Evolutionary conservation across 2,888 invertebrate species (phyloP), one percentile per base, ranked within the genome.

Genomic region (Trileptium ribeirensis): DNA sequence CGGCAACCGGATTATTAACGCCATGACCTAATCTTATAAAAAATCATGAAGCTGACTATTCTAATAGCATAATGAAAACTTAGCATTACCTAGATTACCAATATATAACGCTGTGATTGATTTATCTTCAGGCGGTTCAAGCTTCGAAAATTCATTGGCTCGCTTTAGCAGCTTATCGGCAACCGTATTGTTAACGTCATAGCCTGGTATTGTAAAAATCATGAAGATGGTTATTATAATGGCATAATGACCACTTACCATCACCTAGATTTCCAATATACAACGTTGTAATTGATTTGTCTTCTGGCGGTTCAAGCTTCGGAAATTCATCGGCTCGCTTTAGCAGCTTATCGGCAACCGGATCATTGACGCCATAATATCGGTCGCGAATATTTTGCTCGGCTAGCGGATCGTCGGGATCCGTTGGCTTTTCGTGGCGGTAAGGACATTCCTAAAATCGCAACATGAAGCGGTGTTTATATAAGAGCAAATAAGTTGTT

Each of bases 251-350:
- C n/a, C n/a, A n/a, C 70, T 19, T 83, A 74, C 88, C 87, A 81
- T 95, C 95, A 0, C 96, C 95, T 33, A 97, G 90, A 88, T 97
- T 97, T 29, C 98, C 98, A n/a, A 99, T 93, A 88, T 98, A 99
- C 2, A 99, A 90, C 0, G 99, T 99, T 0, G 98, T 97, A 70
- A 99, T 97, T 1, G 94, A 93, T 86, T 93, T 93, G 88, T 99
- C 99, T 87, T 98, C 97, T 0, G 99, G 99, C 0, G 95, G 94
- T 67, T 96, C 95, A 67, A 99, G 90, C 24, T 95, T 95, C 0
- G 98, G 99, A 93, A 98, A 93, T 0, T 95, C 94, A 3, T 95
- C 93, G 0, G 96, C 95, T 83, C 96, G 91, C 81, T 94, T 93
- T 91, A 97, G 92, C 83, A 97, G 89, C 89, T 97, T 97, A 86